Percentiles rank a stretch among this genome's conserved stretches.
These are phyloP conservation scores for Gracilinanus agilis DNA, from an alignment of 2,113 vertebrate genomes.

Conservation along the genomic window DNA sequence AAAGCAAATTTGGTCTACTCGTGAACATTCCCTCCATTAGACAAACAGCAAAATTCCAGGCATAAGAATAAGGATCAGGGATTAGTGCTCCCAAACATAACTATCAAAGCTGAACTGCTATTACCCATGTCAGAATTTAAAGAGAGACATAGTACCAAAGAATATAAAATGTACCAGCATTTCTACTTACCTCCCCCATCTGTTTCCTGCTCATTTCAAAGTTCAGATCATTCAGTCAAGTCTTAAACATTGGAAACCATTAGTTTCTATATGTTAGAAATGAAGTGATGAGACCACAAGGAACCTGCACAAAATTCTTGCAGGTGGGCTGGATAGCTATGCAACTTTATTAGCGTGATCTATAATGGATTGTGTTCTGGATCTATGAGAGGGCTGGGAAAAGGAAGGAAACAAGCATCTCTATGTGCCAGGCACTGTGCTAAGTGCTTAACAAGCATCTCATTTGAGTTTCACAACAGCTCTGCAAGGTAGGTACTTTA, in stretches of 20 bases:
- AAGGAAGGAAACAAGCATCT: not conserved
- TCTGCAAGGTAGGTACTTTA: not conserved
- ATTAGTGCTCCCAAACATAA: not conserved
- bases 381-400: not conserved
- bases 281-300: conserved; percentile 58
- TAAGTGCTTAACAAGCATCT: not conserved
- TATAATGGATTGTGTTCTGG: not conserved
- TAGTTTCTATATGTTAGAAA: conserved; percentile 69
- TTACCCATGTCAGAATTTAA: conserved; percentile 62
- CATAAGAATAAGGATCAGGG: not conserved
- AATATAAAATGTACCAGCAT: conserved; percentile 6
- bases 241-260: conserved; percentile 57
- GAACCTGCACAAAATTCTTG: conserved; percentile 46
- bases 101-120: conserved; percentile 55
- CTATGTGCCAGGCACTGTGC: too few species aligned
- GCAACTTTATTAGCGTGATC: not conserved
- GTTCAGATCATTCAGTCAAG: conserved; percentile 52
- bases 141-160: conserved; percentile 50
- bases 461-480: not conserved
- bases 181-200: not conserved
- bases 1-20: not conserved
- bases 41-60: conserved; percentile 30
- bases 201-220: conserved; percentile 18
- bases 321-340: not conserved
- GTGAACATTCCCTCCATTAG: not conserved